phyloP scores from a whole-genome alignment of 2,113 vertebrate species.

The Rana temporaria region DNA sequence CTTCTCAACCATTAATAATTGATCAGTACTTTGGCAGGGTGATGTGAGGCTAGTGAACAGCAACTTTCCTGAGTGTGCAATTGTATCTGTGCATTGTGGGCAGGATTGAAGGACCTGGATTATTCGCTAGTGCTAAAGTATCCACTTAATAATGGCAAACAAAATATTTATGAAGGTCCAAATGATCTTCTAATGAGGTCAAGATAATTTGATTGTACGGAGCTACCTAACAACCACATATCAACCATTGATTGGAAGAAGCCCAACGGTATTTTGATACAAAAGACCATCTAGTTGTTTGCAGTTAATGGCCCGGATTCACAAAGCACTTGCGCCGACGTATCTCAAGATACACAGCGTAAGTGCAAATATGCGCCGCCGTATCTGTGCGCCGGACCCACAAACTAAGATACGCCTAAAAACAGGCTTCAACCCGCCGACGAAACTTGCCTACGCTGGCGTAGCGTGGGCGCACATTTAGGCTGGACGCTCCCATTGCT shows the following conservation, averaged over 20 bases:
- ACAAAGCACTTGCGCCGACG: no score
- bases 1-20: conserved; percentile 38
- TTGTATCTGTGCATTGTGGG: conserved; percentile 24
- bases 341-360: no score
- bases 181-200: neutral
- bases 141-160: neutral
- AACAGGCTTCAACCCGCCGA: no score
- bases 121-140: neutral
- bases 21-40: conserved; percentile 32
- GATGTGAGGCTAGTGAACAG: neutral
- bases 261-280: neutral
- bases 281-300: neutral
- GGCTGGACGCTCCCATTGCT: no score
- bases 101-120: neutral
- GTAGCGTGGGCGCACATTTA: no score
- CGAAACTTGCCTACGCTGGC: no score
- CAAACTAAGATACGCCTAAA: no score
- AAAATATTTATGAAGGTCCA: neutral
- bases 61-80: conserved; percentile 40
- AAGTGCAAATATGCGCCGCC: no score
- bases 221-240: neutral
- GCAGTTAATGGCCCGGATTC: no score
- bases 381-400: no score
- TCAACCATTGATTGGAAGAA: neutral
- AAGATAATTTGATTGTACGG: neutral